These are phyloP conservation scores for Pachyuromys duprasi DNA, from an alignment of 2,797 vertebrate genomes.

Conservation along the genomic window DNA sequence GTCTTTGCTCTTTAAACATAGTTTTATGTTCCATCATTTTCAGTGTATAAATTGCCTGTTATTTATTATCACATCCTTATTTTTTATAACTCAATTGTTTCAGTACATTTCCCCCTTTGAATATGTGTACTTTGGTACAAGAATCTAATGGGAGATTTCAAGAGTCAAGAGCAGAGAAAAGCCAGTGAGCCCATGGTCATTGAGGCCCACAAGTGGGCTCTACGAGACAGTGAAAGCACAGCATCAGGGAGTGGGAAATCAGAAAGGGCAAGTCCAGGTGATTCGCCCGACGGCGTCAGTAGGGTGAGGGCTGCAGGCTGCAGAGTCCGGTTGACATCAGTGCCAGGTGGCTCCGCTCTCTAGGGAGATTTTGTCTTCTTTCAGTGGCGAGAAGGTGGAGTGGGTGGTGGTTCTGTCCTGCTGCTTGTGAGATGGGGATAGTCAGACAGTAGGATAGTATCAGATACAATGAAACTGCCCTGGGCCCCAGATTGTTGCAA, in stretches of 20 bases:
- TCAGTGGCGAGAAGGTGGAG: neutral
- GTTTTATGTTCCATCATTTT: constrained; percentile 51
- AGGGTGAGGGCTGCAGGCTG: neutral
- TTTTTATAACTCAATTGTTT: neutral
- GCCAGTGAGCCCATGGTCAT: neutral
- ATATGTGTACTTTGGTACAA: neutral
- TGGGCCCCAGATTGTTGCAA: neutral
- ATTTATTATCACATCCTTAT: neutral
- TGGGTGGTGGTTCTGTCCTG: too few species aligned
- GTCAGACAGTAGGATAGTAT: neutral
- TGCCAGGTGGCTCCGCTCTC: neutral
- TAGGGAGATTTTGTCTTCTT: neutral
- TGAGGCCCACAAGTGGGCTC: neutral
- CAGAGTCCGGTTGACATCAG: neutral
- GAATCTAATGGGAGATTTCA: neutral
- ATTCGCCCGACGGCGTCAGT: neutral
- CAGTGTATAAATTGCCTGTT: neutral
- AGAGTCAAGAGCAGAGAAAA: neutral
- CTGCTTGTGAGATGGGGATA: neutral
- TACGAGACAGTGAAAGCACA: neutral
- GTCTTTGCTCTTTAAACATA: constrained; percentile 42
- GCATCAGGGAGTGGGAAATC: neutral
- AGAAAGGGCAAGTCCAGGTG: neutral
- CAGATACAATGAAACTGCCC: neutral
- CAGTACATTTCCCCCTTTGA: constrained; percentile 4